Conservation (phyloP, 2,797 vertebrate genomes). For the Lagorchestes hirsutus region DNA sequence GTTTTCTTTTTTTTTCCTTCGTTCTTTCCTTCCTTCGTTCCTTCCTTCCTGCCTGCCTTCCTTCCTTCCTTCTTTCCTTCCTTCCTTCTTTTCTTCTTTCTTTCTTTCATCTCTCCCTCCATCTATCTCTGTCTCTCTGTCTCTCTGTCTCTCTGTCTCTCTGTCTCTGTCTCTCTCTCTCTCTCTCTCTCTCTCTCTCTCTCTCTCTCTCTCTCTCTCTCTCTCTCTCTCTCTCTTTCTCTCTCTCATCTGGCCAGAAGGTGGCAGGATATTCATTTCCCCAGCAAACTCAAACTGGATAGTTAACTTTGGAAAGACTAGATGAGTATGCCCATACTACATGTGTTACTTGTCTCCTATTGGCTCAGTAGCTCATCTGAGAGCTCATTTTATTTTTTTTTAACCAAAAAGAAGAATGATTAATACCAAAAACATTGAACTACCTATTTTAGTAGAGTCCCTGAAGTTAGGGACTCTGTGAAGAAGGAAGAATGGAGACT, state of each 20-base stretch:
- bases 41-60: fast-evolving
- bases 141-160: too few species aligned
- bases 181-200: fast-evolving
- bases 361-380: background rate
- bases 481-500: background rate
- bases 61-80: background rate
- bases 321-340: background rate
- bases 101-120: too few species aligned
- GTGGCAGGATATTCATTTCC: background rate
- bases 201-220: fast-evolving
- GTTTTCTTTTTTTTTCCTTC: too few species aligned
- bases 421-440: background rate
- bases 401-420: background rate
- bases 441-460: background rate
- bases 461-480: background rate
- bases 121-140: too few species aligned
- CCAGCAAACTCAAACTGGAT: background rate
- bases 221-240: too few species aligned
- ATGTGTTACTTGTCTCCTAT: background rate
- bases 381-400: background rate
- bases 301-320: background rate
- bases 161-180: too few species aligned
- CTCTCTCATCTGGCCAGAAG: background rate
- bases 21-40: fast-evolving
- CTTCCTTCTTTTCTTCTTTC: too few species aligned